Conservation (phyloP, 1,140 invertebrate genomes). For the Papilio xuthus region DNA sequence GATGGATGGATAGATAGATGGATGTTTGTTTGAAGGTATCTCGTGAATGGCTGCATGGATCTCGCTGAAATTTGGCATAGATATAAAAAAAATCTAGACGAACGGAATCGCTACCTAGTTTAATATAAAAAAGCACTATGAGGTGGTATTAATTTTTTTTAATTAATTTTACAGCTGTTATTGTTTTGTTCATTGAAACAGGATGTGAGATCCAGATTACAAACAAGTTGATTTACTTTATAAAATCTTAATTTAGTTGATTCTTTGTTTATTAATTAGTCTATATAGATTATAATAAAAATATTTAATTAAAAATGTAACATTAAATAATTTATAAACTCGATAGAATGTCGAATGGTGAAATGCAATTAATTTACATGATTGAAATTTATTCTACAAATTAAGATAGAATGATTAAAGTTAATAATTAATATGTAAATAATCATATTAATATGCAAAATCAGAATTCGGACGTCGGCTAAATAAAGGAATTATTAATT, state of each 20-base stretch:
- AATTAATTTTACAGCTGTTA: too few species aligned
- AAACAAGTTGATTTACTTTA: background rate
- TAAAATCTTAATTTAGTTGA: background rate
- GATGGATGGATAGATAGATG: too few species aligned
- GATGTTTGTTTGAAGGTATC: too few species aligned
- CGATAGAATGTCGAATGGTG: background rate
- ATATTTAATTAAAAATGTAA: constrained; percentile 7
- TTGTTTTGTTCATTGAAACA: background rate
- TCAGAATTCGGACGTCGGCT: constrained; percentile 1
- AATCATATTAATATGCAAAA: constrained; percentile 9
- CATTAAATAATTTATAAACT: background rate
- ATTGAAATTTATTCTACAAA: constrained; percentile 5
- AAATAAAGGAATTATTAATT: constrained; percentile 13
- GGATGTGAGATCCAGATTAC: background rate
- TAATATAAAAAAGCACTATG: too few species aligned
- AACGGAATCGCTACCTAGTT: too few species aligned
- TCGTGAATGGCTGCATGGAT: too few species aligned
- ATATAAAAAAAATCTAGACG: too few species aligned
- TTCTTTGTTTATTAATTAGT: constrained; percentile 16
- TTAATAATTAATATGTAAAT: constrained; percentile 13
- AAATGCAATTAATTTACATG: background rate
- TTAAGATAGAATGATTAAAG: background rate
- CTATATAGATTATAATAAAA: constrained; percentile 1
- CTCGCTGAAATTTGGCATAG: too few species aligned
- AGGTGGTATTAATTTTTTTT: too few species aligned